phyloP scores from a whole-genome alignment of 2,797 vertebrate genomes.

The Tapirus indicus region DNA sequence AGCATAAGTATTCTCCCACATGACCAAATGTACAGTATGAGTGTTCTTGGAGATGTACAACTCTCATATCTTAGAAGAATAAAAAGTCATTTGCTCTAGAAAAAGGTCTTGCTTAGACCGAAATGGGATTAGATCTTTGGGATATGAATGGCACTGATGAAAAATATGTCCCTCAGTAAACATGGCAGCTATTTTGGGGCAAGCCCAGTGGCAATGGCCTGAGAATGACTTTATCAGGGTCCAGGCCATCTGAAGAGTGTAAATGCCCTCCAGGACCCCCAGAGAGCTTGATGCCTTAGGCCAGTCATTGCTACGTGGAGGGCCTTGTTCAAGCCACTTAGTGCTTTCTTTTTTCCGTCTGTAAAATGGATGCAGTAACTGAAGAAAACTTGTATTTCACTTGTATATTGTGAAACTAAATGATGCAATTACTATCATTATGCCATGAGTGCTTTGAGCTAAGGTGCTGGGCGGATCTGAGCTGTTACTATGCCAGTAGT shows the following conservation, averaged over 20 bases:
- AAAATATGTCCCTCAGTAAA: neutral
- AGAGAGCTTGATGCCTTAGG: neutral
- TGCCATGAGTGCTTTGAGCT: neutral
- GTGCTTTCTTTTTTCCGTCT: neutral
- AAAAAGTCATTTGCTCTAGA: neutral
- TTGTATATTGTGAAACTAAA: neutral
- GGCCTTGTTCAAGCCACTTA: neutral
- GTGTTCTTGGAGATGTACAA: neutral
- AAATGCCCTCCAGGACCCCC: neutral
- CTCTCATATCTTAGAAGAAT: neutral
- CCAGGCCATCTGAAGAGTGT: neutral
- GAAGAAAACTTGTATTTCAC: neutral
- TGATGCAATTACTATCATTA: neutral
- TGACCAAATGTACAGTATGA: rapidly evolving
- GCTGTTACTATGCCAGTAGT: neutral
- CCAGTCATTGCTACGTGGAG: neutral
- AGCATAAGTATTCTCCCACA: neutral
- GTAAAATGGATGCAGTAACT: neutral
- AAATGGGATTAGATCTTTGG: neutral
- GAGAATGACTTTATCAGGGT: neutral
- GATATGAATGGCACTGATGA: neutral
- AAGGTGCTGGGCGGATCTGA: neutral
- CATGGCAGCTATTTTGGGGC: neutral
- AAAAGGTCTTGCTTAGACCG: neutral
- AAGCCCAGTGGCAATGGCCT: neutral